Percentiles rank a stretch among this genome's conserved stretches.
phyloP scores from a whole-genome alignment of 2,113 vertebrate genomes.

The Synodontis membranacea region DNA sequence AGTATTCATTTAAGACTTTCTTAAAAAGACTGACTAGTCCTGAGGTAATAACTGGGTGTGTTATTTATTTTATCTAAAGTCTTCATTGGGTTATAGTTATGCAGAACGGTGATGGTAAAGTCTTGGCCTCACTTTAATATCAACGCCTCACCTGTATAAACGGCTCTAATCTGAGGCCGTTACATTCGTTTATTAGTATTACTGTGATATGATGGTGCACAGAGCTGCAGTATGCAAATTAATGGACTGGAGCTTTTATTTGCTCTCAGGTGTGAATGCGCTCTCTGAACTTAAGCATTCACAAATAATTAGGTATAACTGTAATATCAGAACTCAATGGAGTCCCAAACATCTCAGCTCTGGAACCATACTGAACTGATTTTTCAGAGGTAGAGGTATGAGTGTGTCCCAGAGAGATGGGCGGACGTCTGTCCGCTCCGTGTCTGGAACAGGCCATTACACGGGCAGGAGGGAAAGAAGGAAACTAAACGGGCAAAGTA shows the following conservation, averaged over 20 bases:
- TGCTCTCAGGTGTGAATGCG: background rate
- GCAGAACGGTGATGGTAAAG: too few relatives aligned
- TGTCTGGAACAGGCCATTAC: background rate
- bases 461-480: background rate
- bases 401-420: background rate
- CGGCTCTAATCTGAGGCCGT: too few relatives aligned
- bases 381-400: background rate
- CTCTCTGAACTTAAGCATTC: background rate
- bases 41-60: background rate
- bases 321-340: background rate
- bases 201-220: background rate
- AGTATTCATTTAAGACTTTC: background rate
- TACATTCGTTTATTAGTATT: background rate
- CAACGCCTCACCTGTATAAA: too few relatives aligned
- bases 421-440: background rate
- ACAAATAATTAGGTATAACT: background rate
- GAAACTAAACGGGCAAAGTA: background rate
- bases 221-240: background rate
- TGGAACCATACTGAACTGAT: background rate
- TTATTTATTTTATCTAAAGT: background rate
- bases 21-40: background rate
- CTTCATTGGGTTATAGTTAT: background rate
- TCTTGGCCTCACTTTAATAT: too few relatives aligned
- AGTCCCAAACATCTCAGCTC: background rate
- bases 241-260: background rate